phyloP scores from a whole-genome alignment of 2,797 vertebrate species.

The Mionectes olivaceus region DNA sequence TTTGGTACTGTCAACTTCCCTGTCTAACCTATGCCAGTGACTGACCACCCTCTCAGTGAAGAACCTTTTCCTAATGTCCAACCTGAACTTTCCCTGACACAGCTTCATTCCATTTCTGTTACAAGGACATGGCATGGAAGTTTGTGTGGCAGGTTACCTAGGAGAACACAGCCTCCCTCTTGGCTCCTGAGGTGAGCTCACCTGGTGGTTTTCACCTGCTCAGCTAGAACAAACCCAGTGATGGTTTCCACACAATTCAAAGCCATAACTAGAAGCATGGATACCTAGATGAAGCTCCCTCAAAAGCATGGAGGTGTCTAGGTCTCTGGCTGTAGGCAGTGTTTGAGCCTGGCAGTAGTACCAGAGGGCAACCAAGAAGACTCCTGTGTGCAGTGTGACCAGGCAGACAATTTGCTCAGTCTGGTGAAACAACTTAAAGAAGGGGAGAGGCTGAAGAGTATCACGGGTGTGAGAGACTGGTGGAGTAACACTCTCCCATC shows the following conservation, averaged over 20 bases:
- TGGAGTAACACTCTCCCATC: fast-evolving
- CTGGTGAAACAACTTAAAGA: not conserved
- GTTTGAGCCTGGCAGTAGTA: fast-evolving
- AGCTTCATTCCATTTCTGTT: not conserved
- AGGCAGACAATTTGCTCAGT: not conserved
- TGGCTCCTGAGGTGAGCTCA: fast-evolving
- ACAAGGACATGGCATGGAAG: fast-evolving
- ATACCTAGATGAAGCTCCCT: not conserved
- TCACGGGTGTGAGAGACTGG: too few relatives aligned
- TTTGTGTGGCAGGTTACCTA: not conserved
- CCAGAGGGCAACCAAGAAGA: not conserved
- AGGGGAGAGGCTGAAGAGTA: not conserved
- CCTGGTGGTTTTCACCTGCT: not conserved
- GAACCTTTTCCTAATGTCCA: not conserved
- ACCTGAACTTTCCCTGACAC: not conserved
- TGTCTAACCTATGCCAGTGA: not conserved
- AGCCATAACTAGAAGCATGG: not conserved
- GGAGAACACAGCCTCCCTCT: not conserved
- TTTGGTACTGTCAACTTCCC: not conserved
- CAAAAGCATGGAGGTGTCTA: not conserved
- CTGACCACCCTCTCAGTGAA: fast-evolving
- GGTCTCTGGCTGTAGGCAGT: not conserved
- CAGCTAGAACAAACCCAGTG: fast-evolving
- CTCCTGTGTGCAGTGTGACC: not conserved
- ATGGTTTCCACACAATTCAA: fast-evolving